phyloP scores from a whole-genome alignment of 2,888 invertebrate genomes.

The Apantesis nais region DNA sequence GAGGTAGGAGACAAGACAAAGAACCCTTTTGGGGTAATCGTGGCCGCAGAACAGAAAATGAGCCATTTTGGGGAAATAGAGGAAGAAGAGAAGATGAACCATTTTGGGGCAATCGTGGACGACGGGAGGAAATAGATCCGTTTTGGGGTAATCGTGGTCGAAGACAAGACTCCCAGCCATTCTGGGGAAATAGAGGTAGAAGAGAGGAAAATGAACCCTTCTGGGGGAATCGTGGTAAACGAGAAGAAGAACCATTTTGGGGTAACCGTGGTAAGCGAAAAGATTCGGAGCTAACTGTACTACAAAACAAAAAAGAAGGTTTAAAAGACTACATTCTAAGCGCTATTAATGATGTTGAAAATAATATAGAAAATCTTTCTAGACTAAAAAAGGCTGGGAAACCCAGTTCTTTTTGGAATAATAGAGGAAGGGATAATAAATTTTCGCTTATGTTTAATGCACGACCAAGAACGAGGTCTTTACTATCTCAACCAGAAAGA shows the following conservation, averaged over 20 bases:
- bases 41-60: slow-evolving; percentile 50
- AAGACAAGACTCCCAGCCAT: slow-evolving; percentile 62
- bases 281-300: slow-evolving; percentile 57
- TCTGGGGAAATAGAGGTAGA: slow-evolving; percentile 81
- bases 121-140: slow-evolving; percentile 54
- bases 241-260: slow-evolving; percentile 65
- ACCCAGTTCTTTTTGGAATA: slow-evolving; percentile 60
- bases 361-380: slow-evolving; percentile 62
- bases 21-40: slow-evolving; percentile 62
- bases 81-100: slow-evolving; percentile 54
- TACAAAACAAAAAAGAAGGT: slow-evolving; percentile 57
- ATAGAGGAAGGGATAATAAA: slow-evolving; percentile 62
- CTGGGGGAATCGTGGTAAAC: slow-evolving; percentile 62
- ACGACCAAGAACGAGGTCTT: slow-evolving; percentile 39
- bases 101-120: slow-evolving; percentile 68
- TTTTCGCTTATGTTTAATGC: slow-evolving; percentile 60
- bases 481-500: slow-evolving; percentile 30
- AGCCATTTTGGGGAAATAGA: slow-evolving; percentile 55
- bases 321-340: slow-evolving; percentile 61
- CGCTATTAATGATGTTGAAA: slow-evolving; percentile 62
- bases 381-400: slow-evolving; percentile 53
- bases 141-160: slow-evolving; percentile 75
- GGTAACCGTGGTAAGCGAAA: slow-evolving; percentile 64
- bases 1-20: slow-evolving; percentile 59
- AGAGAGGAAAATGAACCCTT: slow-evolving; percentile 63